These are phyloP conservation scores for Clunio marinus DNA, from an alignment of 2,888 invertebrate genomes.

Conservation along the genomic window DNA sequence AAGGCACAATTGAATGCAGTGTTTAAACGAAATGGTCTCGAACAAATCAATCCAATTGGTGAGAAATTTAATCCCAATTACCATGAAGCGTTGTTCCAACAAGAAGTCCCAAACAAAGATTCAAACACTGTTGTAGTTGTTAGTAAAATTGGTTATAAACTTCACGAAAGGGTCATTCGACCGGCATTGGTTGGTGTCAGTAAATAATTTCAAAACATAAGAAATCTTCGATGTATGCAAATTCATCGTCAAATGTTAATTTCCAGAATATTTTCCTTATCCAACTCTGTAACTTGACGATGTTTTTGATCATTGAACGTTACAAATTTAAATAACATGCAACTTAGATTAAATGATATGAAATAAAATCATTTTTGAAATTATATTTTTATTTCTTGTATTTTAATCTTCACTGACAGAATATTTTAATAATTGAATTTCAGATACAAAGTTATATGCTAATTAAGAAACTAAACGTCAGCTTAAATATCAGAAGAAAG, in stretches of 20 bases:
- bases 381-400: too few species aligned
- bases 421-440: too few species aligned
- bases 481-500: background rate
- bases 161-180: constrained; percentile 88
- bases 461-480: too few species aligned
- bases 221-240: background rate
- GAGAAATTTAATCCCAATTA: constrained; percentile 95
- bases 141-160: constrained; percentile 91
- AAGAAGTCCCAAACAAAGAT: constrained; percentile 72
- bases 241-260: background rate
- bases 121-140: constrained; percentile 88
- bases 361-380: too few species aligned
- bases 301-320: too few species aligned
- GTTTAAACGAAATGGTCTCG: constrained; percentile 86
- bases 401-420: too few species aligned
- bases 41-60: constrained; percentile 79
- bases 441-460: too few species aligned
- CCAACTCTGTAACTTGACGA: background rate
- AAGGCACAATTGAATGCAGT: constrained; percentile 79
- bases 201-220: background rate
- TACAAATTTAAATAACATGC: too few species aligned
- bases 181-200: constrained; percentile 93
- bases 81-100: constrained; percentile 92
- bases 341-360: too few species aligned
- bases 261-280: constrained; percentile 15